Percentiles rank a stretch among this genome's conserved stretches.
Evolutionary conservation across 2,888 invertebrate species (phyloP).

Genomic region (Neoaliturus tenellus): DNA sequence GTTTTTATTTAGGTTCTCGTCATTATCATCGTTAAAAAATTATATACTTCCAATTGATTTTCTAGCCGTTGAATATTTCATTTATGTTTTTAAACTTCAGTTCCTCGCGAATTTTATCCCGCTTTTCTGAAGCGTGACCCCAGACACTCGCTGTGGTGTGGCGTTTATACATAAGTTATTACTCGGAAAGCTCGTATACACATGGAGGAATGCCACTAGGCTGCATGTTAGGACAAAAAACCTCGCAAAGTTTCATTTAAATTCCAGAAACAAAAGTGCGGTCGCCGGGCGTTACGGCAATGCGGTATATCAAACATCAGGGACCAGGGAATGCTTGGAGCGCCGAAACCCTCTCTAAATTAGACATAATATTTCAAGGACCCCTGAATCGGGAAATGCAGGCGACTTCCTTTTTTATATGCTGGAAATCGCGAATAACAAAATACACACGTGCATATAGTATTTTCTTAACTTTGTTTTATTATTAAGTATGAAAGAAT

Average conservation of each 20-base stretch:
- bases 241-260: slow-evolving; percentile 15
- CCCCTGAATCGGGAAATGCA: background rate
- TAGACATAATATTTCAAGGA: slow-evolving; percentile 1
- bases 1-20: no score
- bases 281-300: background rate
- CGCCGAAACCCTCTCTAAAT: background rate
- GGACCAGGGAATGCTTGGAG: background rate
- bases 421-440: background rate
- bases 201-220: background rate
- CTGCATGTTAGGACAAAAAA: background rate
- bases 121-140: no score
- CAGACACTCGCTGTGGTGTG: no score
- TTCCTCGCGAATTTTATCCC: no score
- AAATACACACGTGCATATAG: no score
- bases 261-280: slow-evolving; percentile 35
- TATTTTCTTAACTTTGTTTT: no score
- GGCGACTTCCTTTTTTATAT: background rate
- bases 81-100: no score
- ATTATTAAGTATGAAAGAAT: no score
- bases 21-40: no score
- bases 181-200: background rate
- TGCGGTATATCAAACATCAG: slow-evolving; percentile 18
- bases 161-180: background rate
- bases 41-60: no score
- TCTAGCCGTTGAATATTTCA: no score